Evolutionary conservation across 1,140 invertebrate genomes (phyloP).

Genomic region (Scaptomyza graminum): DNA sequence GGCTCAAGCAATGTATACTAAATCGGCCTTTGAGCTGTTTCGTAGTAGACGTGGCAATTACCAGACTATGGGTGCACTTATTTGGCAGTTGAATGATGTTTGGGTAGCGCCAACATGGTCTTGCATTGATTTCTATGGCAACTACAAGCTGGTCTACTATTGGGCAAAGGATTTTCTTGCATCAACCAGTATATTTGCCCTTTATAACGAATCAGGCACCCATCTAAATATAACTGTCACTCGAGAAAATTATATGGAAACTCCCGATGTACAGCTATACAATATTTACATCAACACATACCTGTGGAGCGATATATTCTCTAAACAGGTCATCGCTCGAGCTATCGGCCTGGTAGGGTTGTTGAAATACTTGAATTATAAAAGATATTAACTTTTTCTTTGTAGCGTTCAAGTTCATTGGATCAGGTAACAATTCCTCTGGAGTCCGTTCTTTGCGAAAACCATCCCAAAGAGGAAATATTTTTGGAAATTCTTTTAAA

Average conservation of each 20-base stretch:
- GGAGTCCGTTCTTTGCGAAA: constrained; percentile 41
- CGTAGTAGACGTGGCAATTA: constrained; percentile 89
- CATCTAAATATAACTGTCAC: constrained; percentile 63
- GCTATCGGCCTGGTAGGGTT: constrained; percentile 51
- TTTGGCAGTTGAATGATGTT: constrained; percentile 99
- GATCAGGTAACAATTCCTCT: constrained; percentile 38
- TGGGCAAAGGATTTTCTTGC: constrained; percentile 93
- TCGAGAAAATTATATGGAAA: constrained; percentile 50
- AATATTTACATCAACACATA: constrained; percentile 60
- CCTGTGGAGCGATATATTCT: constrained; percentile 62
- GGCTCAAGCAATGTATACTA: constrained; percentile 93
- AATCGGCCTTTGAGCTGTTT: constrained; percentile 94
- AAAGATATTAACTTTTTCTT: neutral
- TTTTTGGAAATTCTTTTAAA: constrained; percentile 58
- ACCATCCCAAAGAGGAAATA: constrained; percentile 42
- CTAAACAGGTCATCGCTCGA: constrained; percentile 47
- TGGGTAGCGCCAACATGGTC: constrained; percentile 99
- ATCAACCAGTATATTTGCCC: constrained; percentile 84
- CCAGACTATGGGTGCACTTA: constrained; percentile 96
- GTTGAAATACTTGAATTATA: neutral
- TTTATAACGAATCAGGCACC: constrained; percentile 51
- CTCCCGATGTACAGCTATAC: constrained; percentile 31
- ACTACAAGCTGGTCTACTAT: constrained; percentile 90
- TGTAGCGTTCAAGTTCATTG: constrained; percentile 44
- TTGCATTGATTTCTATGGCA: constrained; percentile 88